phyloP scores from a whole-genome alignment of 2,888 invertebrate species.

The Cosmopolites sordidus region DNA sequence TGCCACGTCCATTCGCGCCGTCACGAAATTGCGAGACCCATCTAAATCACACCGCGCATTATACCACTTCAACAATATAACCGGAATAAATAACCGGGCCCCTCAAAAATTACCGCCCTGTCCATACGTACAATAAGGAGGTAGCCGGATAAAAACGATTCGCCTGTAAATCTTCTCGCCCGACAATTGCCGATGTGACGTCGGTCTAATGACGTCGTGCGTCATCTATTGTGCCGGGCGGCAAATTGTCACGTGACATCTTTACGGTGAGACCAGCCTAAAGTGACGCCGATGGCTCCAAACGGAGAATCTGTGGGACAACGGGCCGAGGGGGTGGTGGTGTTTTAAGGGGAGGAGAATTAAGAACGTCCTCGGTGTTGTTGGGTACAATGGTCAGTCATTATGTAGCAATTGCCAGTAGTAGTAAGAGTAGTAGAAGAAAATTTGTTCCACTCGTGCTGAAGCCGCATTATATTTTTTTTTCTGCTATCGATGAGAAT shows the following conservation, averaged over 20 bases:
- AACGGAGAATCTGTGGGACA: too few species aligned
- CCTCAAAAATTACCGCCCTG: constrained; percentile 21
- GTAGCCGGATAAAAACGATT: constrained; percentile 17
- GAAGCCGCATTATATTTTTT: too few species aligned
- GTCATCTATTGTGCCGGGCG: constrained; percentile 26
- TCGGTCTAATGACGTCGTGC: constrained; percentile 28
- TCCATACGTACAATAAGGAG: constrained; percentile 6
- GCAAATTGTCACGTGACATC: constrained; percentile 28
- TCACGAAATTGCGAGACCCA: constrained; percentile 12
- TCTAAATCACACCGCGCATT: constrained; percentile 8
- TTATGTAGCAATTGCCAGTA: neutral
- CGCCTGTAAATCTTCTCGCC: constrained; percentile 23
- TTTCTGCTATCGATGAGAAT: too few species aligned
- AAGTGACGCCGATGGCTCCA: too few species aligned
- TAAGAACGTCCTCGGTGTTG: neutral
- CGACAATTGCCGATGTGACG: constrained; percentile 27
- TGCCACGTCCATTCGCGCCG: constrained; percentile 7
- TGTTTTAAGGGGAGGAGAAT: neutral
- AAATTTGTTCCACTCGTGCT: too few species aligned
- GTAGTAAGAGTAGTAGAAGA: too few species aligned
- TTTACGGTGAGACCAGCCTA: neutral
- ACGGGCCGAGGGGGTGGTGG: neutral
- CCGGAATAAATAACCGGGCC: constrained; percentile 7
- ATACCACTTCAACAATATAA: constrained; percentile 17
- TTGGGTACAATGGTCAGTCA: too few species aligned